Conservation (phyloP, 1,140 invertebrate genomes). For the Chrysoperla carnea region DNA sequence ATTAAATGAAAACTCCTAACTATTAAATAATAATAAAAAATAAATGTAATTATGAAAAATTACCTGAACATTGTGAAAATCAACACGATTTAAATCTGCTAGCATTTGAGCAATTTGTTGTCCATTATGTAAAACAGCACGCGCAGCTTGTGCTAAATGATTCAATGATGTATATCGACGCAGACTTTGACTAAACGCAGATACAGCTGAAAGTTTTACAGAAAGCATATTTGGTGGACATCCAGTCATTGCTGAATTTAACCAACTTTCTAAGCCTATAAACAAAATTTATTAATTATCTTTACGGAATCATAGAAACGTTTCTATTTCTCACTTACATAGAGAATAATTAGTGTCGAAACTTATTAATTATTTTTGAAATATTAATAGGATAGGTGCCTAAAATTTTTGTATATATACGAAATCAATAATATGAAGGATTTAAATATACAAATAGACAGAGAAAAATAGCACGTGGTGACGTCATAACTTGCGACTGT, state of each 20-base stretch:
- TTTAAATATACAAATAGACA: too few relatives aligned
- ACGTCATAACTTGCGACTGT: too few relatives aligned
- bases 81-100: slow-evolving; percentile 88
- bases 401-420: too few relatives aligned
- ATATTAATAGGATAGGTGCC: too few relatives aligned
- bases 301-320: too few relatives aligned
- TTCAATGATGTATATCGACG: slow-evolving; percentile 95
- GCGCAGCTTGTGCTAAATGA: slow-evolving; percentile 89
- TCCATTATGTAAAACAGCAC: slow-evolving; percentile 89
- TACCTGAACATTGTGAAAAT: slow-evolving; percentile 92
- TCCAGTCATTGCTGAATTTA: slow-evolving; percentile 71
- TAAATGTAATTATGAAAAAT: slow-evolving; percentile 3
- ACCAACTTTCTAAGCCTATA: slow-evolving; percentile 64
- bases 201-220: slow-evolving; percentile 71
- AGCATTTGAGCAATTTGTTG: slow-evolving; percentile 95
- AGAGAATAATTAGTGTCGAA: neutral
- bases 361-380: neutral
- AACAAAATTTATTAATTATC: slow-evolving; percentile 1
- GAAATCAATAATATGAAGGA: too few relatives aligned
- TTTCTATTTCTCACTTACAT: too few relatives aligned
- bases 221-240: slow-evolving; percentile 70
- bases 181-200: slow-evolving; percentile 86
- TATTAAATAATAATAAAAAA: too few relatives aligned
- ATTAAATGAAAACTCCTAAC: too few relatives aligned
- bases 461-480: too few relatives aligned